phyloP scores from a whole-genome alignment of 2,113 vertebrate genomes.

The Trichechus manatus region DNA sequence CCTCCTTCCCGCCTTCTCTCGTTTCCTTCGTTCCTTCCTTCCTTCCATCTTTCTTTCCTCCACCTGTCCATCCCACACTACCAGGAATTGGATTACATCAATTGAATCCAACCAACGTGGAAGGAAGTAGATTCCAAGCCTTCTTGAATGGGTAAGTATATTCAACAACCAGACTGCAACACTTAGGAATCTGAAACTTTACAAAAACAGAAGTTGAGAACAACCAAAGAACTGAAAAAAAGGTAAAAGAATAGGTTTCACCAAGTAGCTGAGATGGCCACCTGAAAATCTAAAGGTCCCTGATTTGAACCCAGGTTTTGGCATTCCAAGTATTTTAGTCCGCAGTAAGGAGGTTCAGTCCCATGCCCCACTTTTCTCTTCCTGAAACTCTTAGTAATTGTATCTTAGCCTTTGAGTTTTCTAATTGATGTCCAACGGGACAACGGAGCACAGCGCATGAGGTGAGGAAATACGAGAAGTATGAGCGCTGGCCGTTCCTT shows the following conservation, averaged over 20 bases:
- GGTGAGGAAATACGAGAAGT: too few relatives aligned
- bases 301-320: fast-evolving
- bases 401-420: not conserved
- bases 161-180: not conserved
- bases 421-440: not conserved
- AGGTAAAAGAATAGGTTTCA: fast-evolving
- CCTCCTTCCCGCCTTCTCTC: too few relatives aligned
- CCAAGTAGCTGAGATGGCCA: not conserved
- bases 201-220: not conserved
- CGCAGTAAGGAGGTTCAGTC: fast-evolving
- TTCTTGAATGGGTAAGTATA: not conserved
- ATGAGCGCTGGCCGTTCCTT: too few relatives aligned
- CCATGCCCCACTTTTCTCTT: fast-evolving
- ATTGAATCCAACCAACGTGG: not conserved
- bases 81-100: not conserved
- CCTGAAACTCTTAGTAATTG: too few relatives aligned
- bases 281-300: too few relatives aligned
- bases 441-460: not conserved
- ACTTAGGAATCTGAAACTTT: not conserved
- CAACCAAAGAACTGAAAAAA: not conserved
- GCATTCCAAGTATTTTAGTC: fast-evolving
- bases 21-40: too few relatives aligned
- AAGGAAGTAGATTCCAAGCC: not conserved
- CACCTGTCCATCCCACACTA: not conserved
- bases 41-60: not conserved